A percentile compares a stretch with the other conserved stretches of the same genome.
Conservation (phyloP, 2,888 invertebrate species). For the Stenodera caucasica region DNA sequence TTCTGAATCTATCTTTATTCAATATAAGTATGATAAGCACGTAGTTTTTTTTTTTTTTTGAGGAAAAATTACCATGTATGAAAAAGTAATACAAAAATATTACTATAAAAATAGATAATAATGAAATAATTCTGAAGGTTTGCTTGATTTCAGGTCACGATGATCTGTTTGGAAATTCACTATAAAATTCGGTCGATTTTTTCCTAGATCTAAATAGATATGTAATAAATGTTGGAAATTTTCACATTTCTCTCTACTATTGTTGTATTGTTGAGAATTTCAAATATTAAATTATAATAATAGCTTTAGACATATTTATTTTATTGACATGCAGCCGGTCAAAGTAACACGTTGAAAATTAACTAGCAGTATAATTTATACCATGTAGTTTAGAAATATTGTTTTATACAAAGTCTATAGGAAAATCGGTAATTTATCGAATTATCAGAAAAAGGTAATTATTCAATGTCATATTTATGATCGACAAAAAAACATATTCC, state of each 20-base stretch:
- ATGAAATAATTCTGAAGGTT: not conserved
- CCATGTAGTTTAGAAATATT: not conserved
- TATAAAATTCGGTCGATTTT: not conserved
- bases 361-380: not conserved
- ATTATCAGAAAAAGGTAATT: not conserved
- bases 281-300: not conserved
- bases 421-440: not conserved
- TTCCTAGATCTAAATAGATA: not conserved
- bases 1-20: not conserved
- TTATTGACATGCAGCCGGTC: not conserved
- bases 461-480: too few species aligned
- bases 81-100: conserved; percentile 7
- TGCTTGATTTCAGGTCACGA: conserved; percentile 6
- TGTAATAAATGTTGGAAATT: not conserved
- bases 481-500: too few species aligned
- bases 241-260: not conserved
- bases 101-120: not conserved
- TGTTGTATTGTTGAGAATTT: not conserved
- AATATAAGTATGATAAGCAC: not conserved
- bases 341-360: not conserved
- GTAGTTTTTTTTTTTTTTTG: not conserved
- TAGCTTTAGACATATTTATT: not conserved
- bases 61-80: not conserved
- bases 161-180: not conserved
- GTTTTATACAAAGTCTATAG: not conserved